These are phyloP conservation scores for Pseudochromis fuscus DNA, from an alignment of 2,797 vertebrate genomes.

Conservation along the genomic window DNA sequence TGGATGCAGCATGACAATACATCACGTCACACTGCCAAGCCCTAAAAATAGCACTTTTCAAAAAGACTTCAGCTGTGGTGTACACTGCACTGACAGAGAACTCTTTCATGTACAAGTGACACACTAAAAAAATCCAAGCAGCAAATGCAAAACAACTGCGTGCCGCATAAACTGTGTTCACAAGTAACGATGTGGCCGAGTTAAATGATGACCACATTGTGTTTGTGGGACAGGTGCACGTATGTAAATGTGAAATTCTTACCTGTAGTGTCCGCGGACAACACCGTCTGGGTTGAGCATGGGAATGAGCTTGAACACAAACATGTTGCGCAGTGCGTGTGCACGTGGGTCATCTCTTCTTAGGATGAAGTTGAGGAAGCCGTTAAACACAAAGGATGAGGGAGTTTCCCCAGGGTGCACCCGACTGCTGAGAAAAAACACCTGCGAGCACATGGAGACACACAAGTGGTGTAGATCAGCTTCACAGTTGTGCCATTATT, in stretches of 20 bases:
- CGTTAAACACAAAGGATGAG: constrained; percentile 97
- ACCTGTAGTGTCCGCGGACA: constrained; percentile 96
- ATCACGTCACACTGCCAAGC: neutral
- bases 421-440: constrained; percentile 97
- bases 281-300: constrained; percentile 99
- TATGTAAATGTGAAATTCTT: constrained; percentile 1
- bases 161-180: too few relatives aligned
- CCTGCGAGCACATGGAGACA: constrained; percentile 77
- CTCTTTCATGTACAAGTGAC: neutral
- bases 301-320: constrained; percentile 97
- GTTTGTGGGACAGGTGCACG: neutral
- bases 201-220: neutral
- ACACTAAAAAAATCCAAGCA: neutral
- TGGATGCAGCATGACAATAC: neutral
- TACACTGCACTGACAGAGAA: neutral
- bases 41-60: neutral
- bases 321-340: constrained; percentile 91
- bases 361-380: constrained; percentile 96
- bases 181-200: too few relatives aligned
- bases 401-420: constrained; percentile 98
- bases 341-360: constrained; percentile 94
- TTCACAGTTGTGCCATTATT: neutral
- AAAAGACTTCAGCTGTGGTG: neutral
- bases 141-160: neutral
- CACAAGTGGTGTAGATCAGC: neutral